These are phyloP conservation scores for Acridotheres tristis DNA, from an alignment of 2,797 vertebrate species.

Conservation along the genomic window DNA sequence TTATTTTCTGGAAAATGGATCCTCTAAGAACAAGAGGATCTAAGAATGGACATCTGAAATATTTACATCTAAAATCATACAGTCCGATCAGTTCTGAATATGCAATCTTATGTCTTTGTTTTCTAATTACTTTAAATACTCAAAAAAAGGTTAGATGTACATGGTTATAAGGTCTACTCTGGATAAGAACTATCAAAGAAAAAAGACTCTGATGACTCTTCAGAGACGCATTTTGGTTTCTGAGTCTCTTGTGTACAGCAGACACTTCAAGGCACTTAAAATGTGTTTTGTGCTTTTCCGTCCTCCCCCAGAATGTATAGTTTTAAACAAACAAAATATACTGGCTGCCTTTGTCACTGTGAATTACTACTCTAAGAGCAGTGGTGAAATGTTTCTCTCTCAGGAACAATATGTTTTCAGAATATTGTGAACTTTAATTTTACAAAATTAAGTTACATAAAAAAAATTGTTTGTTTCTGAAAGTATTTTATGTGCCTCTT, in stretches of 20 bases:
- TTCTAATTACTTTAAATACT: background rate
- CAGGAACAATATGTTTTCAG: constrained; percentile 52
- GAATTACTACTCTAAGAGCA: constrained; percentile 53
- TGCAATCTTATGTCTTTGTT: background rate
- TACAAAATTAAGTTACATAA: constrained; percentile 30
- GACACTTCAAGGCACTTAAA: constrained; percentile 44
- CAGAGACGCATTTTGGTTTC: background rate
- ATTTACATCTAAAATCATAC: background rate
- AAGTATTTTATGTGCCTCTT: constrained; percentile 56
- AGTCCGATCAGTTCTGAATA: background rate
- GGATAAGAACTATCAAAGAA: background rate
- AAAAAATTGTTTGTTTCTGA: constrained; percentile 37
- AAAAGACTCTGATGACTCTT: background rate
- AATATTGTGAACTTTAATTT: constrained; percentile 57
- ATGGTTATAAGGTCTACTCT: background rate
- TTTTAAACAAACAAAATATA: constrained; percentile 53
- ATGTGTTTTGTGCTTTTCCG: constrained; percentile 25
- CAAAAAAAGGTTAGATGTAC: background rate
- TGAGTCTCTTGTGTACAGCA: constrained; percentile 24
- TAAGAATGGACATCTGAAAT: background rate
- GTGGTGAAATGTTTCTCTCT: constrained; percentile 56
- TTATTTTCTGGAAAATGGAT: background rate
- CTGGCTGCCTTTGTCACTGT: constrained; percentile 58
- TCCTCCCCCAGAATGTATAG: constrained; percentile 18
- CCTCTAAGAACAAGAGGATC: background rate